Conservation (phyloP, 2,797 vertebrate genomes). For the Pangasius krempfi region DNA sequence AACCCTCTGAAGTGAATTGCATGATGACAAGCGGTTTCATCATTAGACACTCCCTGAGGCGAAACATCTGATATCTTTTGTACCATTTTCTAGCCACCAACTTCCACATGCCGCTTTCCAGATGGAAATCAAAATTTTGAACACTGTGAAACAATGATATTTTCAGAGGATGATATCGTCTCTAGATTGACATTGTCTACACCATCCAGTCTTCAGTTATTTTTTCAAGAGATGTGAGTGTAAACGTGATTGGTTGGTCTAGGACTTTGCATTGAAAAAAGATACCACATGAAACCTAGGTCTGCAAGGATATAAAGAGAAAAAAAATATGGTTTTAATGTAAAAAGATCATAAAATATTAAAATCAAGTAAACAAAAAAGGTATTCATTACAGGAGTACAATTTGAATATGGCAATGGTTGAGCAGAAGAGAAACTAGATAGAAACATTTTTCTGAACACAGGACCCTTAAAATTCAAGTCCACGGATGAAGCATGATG, state of each 20-base stretch:
- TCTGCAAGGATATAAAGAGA: not conserved
- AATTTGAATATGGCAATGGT: not conserved
- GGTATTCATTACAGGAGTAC: not conserved
- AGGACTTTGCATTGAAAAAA: not conserved
- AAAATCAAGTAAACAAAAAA: not conserved
- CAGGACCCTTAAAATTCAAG: not conserved
- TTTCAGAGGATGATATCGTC: not conserved
- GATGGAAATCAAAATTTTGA: not conserved
- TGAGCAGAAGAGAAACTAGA: not conserved
- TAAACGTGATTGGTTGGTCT: not conserved
- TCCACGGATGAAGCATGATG: not conserved
- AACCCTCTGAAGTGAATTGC: not conserved
- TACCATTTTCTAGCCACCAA: not conserved
- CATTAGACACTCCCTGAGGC: not conserved
- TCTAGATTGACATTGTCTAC: not conserved
- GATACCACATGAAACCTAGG: not conserved
- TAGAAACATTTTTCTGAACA: not conserved
- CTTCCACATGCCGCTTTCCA: not conserved
- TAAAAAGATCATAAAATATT: not conserved
- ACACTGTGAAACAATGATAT: not conserved
- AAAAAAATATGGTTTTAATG: not conserved
- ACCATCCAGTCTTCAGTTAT: not conserved
- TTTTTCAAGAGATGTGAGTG: not conserved
- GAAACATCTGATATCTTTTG: not conserved
- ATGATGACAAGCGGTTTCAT: conserved; percentile 14